Base-by-base conservation (phyloP, 1,140 invertebrate genomes). In the Paralvinella palmiformis region DNA sequence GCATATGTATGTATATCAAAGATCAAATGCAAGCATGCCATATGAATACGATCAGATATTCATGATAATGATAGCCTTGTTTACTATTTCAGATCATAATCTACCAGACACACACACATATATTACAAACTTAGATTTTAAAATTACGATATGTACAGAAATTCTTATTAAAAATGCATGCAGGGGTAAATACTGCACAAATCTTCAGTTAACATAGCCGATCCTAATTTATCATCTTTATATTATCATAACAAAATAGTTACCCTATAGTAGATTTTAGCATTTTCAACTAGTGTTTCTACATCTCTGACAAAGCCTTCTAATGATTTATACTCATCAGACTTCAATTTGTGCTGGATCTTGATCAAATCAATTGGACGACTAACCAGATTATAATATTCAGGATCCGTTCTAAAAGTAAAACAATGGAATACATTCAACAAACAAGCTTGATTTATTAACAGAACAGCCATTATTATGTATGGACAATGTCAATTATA, bases 341-440 rank as follows among this genome's bases (percentile, higher is more conserved):
- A 95, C 85, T 94, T 96, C 17, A 98, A 78, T 81, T 96, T 97
- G 74, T 97, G 94, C 79, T 96, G 94, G 27, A 96, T 91, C 82
- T 92, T 90, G 27, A 96, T 78, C 65, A 98, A 83, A 80, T 97
- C 94, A 74, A 97, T 97, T 15, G 94, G 94, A 78, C 92, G 91
- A 7, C 87, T 85, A 10, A 98, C 92, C 57, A 79, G 73, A 61
- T 83, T 82, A 71, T 84, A 83, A 68, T 84, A 85, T 64, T 84
- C 81, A 6, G 83, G 82, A 24, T 80, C 80, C 29, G 74, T 74
- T 59, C 80, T 81, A 60, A 69, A 62, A 68, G 17, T 17, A 59
- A 53, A 53, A 6, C 15, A 62, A 62, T n/a, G n/a, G n/a, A n/a
- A n/a, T n/a, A 24, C 6, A 5, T 7, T 33, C 7, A 35, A 58